phyloP scores from a whole-genome alignment of 2,113 vertebrate species.

The Castor canadensis region DNA sequence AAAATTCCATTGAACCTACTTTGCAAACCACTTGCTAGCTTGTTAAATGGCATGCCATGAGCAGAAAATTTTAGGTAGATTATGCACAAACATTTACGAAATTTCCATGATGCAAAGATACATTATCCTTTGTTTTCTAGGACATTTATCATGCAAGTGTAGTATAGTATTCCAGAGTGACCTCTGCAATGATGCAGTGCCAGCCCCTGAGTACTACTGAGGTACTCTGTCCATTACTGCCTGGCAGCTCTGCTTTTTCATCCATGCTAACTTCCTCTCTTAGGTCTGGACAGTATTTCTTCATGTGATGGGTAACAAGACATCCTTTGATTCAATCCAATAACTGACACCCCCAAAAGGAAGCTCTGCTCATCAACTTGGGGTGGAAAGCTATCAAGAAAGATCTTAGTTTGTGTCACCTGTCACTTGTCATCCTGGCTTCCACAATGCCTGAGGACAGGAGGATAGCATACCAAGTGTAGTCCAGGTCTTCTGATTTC shows the following conservation, averaged over 20 bases:
- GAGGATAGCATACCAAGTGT: background rate
- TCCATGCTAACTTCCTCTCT: background rate
- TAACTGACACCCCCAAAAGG: background rate
- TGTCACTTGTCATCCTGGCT: background rate
- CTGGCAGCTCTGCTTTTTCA: background rate
- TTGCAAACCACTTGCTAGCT: background rate
- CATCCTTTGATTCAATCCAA: background rate
- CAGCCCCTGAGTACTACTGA: rapidly evolving
- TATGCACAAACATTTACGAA: background rate
- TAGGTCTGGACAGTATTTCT: background rate
- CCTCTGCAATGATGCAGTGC: background rate
- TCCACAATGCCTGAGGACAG: background rate
- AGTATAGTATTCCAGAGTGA: background rate
- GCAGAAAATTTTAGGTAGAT: background rate
- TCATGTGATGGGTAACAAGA: background rate
- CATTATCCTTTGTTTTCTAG: background rate
- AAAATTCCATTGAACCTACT: background rate
- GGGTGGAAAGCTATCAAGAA: background rate
- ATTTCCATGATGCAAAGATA: background rate
- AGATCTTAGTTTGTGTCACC: background rate
- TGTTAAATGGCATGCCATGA: background rate
- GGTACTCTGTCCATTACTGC: background rate
- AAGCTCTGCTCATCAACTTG: background rate
- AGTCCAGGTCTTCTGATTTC: background rate
- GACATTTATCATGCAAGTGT: background rate